These are phyloP conservation scores for Megalops cyprinoides DNA, from an alignment of 2,797 vertebrate genomes.

Conservation along the genomic window DNA sequence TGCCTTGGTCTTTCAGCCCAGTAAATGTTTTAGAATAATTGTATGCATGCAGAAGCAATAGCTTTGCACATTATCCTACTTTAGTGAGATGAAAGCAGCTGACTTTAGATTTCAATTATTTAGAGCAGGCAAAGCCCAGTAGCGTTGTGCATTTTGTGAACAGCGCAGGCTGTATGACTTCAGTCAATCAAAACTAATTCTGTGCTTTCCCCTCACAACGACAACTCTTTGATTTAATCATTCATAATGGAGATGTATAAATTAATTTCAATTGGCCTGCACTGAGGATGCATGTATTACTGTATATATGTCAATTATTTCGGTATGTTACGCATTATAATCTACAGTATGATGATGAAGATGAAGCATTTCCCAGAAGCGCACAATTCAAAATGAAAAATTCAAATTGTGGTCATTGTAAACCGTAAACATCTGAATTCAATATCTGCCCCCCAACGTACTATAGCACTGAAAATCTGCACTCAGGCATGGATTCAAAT, in stretches of 20 bases:
- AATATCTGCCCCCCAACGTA: too few species aligned
- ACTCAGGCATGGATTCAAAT: too few species aligned
- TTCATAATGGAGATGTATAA: background rate
- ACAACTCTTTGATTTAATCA: conserved; percentile 3
- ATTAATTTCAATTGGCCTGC: conserved; percentile 10
- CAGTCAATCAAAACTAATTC: conserved; percentile 8
- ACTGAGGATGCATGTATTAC: background rate
- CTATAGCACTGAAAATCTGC: too few species aligned
- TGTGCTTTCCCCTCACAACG: background rate
- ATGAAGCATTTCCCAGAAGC: too few species aligned
- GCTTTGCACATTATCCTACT: background rate
- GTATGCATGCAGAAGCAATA: background rate
- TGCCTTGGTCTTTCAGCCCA: background rate
- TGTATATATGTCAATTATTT: background rate
- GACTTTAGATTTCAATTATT: background rate
- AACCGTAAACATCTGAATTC: too few species aligned
- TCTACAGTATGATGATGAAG: background rate
- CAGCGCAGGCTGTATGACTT: background rate
- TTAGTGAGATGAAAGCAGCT: background rate
- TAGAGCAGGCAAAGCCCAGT: background rate
- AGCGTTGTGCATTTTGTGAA: background rate
- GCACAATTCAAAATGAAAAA: too few species aligned
- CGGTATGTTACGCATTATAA: background rate
- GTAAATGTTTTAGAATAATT: conserved; percentile 6
- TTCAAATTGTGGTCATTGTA: too few species aligned